Percentiles rank a stretch among this genome's conserved stretches.
phyloP scores from a whole-genome alignment of 2,888 invertebrate genomes.

The Apamea sordens region DNA sequence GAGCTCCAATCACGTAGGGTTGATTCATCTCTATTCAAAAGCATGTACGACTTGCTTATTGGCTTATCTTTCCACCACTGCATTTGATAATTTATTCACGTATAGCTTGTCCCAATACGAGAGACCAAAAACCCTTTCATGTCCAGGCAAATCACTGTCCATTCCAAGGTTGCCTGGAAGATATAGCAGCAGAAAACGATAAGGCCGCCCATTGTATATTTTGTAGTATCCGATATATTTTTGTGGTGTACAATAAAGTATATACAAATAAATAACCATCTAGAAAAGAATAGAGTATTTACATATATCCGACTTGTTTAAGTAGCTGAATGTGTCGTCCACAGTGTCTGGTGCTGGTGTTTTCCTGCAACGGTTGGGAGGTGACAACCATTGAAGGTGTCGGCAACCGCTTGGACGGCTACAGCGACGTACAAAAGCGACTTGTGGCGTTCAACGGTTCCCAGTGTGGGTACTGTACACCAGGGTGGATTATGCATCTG shows the following conservation, averaged over 20 bases:
- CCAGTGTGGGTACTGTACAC: conserved; percentile 94
- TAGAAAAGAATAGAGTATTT: background rate
- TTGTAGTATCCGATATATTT: background rate
- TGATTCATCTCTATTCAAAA: background rate
- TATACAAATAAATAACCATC: background rate
- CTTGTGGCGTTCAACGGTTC: conserved; percentile 91
- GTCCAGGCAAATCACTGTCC: background rate
- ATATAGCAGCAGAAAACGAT: background rate
- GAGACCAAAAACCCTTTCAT: background rate
- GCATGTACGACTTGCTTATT: background rate
- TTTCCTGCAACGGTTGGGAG: conserved; percentile 92
- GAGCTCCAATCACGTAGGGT: background rate
- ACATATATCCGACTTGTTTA: too few relatives aligned
- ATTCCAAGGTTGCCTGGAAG: background rate
- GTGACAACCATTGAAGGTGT: conserved; percentile 94
- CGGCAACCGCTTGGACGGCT: conserved; percentile 91
- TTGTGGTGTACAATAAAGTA: background rate
- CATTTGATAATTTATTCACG: background rate
- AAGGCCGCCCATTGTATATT: background rate
- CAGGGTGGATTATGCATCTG: conserved; percentile 94
- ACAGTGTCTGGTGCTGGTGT: conserved; percentile 89
- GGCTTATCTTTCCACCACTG: background rate
- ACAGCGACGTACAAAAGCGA: conserved; percentile 91
- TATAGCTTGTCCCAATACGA: background rate
- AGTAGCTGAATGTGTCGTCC: background rate